Conservation (phyloP, 2,797 vertebrate species). For the Eulemur albifrons region DNA sequence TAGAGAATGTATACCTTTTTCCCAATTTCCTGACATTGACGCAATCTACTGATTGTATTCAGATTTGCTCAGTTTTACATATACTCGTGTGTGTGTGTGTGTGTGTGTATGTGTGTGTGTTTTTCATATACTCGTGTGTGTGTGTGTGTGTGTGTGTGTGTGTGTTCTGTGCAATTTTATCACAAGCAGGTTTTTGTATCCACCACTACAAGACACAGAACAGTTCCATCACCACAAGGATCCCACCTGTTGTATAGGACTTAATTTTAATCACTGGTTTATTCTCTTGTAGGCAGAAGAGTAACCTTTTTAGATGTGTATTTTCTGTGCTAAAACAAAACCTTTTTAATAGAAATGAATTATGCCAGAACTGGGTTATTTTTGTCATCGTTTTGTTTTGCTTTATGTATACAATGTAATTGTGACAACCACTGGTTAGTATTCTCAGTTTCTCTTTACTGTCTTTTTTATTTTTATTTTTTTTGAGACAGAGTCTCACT, state of each 20-base stretch:
- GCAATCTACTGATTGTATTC: neutral
- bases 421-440: neutral
- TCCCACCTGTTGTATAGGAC: neutral
- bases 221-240: neutral
- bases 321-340: slow-evolving; percentile 22
- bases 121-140: neutral
- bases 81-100: neutral
- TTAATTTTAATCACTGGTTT: slow-evolving; percentile 47
- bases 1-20: neutral
- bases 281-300: slow-evolving; percentile 35
- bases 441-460: neutral
- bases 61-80: neutral
- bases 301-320: neutral
- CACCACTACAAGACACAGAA: neutral
- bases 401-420: neutral
- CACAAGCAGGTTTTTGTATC: neutral
- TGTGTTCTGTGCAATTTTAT: neutral
- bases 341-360: neutral
- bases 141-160: neutral
- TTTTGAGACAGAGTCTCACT: too few relatives aligned
- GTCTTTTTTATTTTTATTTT: neutral
- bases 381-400: neutral
- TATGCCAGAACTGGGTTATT: neutral
- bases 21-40: neutral
- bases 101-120: neutral